These are phyloP conservation scores for Hafferia zeledoni DNA, from an alignment of 2,797 vertebrate genomes.

Conservation along the genomic window DNA sequence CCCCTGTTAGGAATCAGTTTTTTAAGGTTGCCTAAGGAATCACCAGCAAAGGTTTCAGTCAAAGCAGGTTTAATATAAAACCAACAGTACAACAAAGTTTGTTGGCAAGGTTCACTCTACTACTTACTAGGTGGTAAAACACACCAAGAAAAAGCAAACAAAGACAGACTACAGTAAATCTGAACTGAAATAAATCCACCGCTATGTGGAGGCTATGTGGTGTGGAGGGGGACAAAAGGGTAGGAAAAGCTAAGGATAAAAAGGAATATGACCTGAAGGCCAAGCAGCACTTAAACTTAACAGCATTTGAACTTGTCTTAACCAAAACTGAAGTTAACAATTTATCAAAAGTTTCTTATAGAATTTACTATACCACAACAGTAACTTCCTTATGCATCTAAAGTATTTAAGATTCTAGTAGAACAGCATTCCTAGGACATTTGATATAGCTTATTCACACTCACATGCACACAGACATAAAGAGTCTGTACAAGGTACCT, in stretches of 20 bases:
- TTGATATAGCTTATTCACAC: not conserved
- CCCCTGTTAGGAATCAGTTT: too few relatives aligned
- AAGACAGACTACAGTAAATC: not conserved
- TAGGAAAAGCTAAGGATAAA: not conserved
- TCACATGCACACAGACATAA: not conserved
- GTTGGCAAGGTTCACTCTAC: not conserved
- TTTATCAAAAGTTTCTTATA: not conserved
- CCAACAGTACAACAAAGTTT: rapidly evolving
- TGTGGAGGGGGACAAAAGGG: not conserved
- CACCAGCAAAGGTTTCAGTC: rapidly evolving
- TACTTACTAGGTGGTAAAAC: not conserved
- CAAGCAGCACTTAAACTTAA: not conserved
- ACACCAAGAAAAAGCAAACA: not conserved
- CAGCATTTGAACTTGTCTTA: not conserved
- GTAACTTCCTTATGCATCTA: not conserved
- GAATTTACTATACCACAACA: not conserved
- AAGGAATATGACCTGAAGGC: not conserved
- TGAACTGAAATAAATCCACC: not conserved
- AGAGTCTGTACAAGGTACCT: not conserved
- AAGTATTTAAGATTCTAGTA: not conserved
- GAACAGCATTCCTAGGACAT: not conserved
- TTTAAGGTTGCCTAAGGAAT: not conserved
- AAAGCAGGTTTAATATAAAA: not conserved
- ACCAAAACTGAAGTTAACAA: not conserved
- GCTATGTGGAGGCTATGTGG: rapidly evolving